Percentiles rank a stretch among this genome's conserved stretches.
phyloP scores from a whole-genome alignment of 2,797 vertebrate genomes.

The Cossypha dichroa region DNA sequence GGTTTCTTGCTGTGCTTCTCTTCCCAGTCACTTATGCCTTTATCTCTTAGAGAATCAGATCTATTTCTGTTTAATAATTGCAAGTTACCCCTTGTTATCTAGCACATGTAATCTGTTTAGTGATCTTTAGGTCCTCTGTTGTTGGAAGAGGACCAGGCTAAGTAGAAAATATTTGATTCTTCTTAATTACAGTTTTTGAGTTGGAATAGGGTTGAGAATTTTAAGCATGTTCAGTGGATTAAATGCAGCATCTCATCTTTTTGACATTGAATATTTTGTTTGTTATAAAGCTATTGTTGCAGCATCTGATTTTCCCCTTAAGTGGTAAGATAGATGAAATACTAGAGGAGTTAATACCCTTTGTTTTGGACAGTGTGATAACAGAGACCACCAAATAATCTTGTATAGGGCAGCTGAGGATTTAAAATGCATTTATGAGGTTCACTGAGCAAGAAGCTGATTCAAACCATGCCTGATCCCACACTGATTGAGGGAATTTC shows the following conservation, averaged over 20 bases:
- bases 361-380: not conserved
- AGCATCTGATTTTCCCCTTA: not conserved
- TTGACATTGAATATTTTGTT: not conserved
- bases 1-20: not conserved
- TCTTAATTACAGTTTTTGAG: not conserved
- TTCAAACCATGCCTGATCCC: not conserved
- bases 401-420: not conserved
- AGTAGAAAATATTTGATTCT: not conserved
- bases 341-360: not conserved
- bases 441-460: not conserved
- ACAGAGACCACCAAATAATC: not conserved
- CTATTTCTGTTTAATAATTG: not conserved
- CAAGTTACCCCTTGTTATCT: not conserved
- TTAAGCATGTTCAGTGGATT: not conserved
- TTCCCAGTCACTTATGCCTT: not conserved
- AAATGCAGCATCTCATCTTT: not conserved
- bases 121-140: not conserved
- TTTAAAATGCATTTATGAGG: not conserved
- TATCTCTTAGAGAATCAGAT: not conserved
- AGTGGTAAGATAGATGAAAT: not conserved
- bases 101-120: not conserved
- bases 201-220: not conserved
- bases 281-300: not conserved
- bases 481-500: accelerated
- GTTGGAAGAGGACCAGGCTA: not conserved